Conservation (phyloP, 2,797 vertebrate species). For the Cyprinodon diabolis region DNA sequence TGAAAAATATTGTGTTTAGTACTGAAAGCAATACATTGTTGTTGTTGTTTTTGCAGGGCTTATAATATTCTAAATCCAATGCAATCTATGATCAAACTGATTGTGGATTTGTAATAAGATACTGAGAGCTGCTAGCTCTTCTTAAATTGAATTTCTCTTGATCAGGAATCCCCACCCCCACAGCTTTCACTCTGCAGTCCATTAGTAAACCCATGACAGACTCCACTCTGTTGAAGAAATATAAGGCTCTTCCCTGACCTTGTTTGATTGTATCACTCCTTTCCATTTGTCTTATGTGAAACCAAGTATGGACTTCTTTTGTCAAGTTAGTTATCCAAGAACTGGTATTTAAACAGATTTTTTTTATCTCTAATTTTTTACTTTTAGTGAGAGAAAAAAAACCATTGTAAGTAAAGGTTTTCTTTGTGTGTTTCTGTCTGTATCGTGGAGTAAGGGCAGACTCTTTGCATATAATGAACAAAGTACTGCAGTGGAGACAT, state of each 20-base stretch:
- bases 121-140: conserved; percentile 34
- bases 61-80: conserved; percentile 25
- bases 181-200: conserved; percentile 60
- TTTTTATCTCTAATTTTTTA: conserved; percentile 38
- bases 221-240: conserved; percentile 65
- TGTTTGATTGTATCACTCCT: conserved; percentile 69
- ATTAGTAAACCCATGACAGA: conserved; percentile 71
- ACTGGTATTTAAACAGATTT: conserved; percentile 51
- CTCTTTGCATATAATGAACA: background rate
- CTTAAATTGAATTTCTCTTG: conserved; percentile 56
- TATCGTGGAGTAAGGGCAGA: background rate
- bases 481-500: background rate
- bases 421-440: background rate
- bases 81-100: conserved; percentile 24
- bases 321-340: conserved; percentile 53
- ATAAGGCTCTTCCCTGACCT: conserved; percentile 66
- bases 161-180: conserved; percentile 31
- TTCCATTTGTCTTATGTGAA: conserved; percentile 61
- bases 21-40: conserved; percentile 6
- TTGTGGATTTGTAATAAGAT: conserved; percentile 33
- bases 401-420: conserved; percentile 18
- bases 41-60: background rate
- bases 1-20: background rate
- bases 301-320: conserved; percentile 49
- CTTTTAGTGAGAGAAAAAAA: conserved; percentile 24